Percentiles rank a stretch among this genome's conserved stretches.
Evolutionary conservation across 1,140 invertebrate species (phyloP).

Genomic region (Papilio machaon): DNA sequence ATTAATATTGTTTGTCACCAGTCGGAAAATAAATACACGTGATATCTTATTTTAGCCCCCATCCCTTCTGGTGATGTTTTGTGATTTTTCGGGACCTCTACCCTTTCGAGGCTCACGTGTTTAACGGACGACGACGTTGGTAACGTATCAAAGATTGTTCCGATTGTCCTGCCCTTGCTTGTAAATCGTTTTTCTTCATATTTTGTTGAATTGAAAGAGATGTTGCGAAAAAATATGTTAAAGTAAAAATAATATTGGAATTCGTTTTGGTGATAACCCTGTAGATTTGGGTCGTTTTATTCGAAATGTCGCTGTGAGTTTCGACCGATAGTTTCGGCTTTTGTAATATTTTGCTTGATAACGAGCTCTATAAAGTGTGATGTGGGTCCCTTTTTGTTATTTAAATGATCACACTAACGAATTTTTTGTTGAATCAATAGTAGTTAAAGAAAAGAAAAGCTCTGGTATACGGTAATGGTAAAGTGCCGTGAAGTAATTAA

Average conservation of each 20-base stretch:
- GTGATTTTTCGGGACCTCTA: no score
- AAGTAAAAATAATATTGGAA: background rate
- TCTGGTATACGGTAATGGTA: no score
- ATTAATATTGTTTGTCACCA: no score
- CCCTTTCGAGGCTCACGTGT: no score
- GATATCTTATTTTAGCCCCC: no score
- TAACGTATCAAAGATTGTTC: background rate
- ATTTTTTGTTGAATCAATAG: slow-evolving; percentile 1
- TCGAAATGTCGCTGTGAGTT: slow-evolving; percentile 37
- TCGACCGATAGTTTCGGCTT: slow-evolving; percentile 37
- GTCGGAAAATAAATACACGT: no score
- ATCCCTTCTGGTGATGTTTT: no score
- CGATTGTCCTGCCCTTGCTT: background rate
- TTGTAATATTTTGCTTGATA: slow-evolving; percentile 40
- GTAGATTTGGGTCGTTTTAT: background rate
- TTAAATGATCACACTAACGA: slow-evolving; percentile 23
- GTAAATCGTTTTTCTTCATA: no score
- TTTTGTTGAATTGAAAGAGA: background rate
- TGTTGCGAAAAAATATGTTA: no score
- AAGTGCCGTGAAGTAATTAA: no score
- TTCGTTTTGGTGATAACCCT: slow-evolving; percentile 13
- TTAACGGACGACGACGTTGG: background rate
- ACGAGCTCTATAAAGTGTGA: slow-evolving; percentile 39
- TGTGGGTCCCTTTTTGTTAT: slow-evolving; percentile 36
- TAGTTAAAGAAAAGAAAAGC: background rate